Conservation (phyloP, 2,888 invertebrate genomes). For the Abscondita cerata region DNA sequence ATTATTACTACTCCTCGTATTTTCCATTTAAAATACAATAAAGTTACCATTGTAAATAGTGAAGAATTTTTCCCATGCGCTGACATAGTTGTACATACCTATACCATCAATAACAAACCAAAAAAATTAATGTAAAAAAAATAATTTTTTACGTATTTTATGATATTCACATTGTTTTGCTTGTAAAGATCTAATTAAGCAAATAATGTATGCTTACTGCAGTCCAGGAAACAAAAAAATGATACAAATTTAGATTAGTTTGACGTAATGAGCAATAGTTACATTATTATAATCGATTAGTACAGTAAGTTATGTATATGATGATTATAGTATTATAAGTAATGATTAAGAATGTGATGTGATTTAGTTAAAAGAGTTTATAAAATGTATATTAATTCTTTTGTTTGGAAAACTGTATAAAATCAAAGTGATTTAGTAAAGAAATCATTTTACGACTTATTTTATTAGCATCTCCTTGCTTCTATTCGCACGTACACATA, state of each 20-base stretch:
- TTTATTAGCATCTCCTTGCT: too few species aligned
- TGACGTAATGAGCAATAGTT: conserved; percentile 30
- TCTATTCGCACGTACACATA: too few species aligned
- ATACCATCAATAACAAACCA: too few species aligned
- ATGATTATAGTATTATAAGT: conserved; percentile 26
- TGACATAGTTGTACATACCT: too few species aligned
- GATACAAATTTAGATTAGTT: conserved; percentile 4
- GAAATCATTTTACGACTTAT: too few species aligned
- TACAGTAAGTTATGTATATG: conserved; percentile 23
- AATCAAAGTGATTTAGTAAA: conserved; percentile 28
- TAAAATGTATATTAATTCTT: conserved; percentile 39
- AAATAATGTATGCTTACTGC: not conserved
- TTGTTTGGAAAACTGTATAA: conserved; percentile 46
- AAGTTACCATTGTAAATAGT: too few species aligned
- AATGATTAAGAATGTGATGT: conserved; percentile 52
- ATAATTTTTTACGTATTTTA: too few species aligned
- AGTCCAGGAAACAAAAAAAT: not conserved
- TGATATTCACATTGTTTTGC: too few species aligned
- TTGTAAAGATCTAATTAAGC: not conserved
- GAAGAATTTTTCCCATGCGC: too few species aligned
- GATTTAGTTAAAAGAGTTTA: conserved; percentile 49
- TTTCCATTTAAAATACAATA: too few species aligned
- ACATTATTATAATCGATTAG: conserved; percentile 21
- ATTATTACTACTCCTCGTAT: not conserved
- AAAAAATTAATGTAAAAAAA: too few species aligned